A percentile compares a stretch with the other conserved stretches of the same genome.
Evolutionary conservation across 1,140 invertebrate species (phyloP).

Genomic region (Hormaphis cornu): DNA sequence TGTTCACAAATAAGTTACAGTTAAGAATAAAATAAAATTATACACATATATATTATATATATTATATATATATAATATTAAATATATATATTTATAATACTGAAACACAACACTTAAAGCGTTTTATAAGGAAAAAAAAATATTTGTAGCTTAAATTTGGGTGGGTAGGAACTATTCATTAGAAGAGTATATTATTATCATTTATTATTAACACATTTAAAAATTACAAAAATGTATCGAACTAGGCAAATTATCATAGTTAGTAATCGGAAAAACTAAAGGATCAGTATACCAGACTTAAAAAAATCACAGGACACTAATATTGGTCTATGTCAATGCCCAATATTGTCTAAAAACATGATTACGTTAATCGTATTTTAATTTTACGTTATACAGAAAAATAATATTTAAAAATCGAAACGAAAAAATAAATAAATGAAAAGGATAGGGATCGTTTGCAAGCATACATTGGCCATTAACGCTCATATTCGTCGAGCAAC

Average conservation of each 20-base stretch:
- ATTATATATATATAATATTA: too few species aligned
- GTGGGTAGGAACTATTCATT: constrained; percentile 26
- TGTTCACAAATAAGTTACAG: constrained; percentile 23
- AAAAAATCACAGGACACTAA: constrained; percentile 8
- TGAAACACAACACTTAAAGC: constrained; percentile 24
- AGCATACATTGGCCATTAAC: background rate
- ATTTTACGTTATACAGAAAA: background rate
- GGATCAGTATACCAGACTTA: constrained; percentile 21
- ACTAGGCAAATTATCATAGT: constrained; percentile 9
- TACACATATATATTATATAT: background rate
- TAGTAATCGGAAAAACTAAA: background rate
- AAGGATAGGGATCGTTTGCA: background rate
- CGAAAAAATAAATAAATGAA: background rate
- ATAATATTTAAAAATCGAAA: background rate
- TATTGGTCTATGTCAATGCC: background rate
- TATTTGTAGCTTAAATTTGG: constrained; percentile 14
- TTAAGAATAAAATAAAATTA: constrained; percentile 3
- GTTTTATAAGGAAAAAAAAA: background rate
- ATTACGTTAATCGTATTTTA: background rate
- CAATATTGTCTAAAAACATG: background rate
- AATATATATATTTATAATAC: constrained; percentile 2
- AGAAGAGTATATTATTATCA: background rate
- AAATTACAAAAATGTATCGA: constrained; percentile 9
- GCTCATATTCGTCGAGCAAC: background rate
- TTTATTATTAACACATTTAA: background rate